Conservation (phyloP, 2,113 vertebrate genomes). For the Hoplias malabaricus region DNA sequence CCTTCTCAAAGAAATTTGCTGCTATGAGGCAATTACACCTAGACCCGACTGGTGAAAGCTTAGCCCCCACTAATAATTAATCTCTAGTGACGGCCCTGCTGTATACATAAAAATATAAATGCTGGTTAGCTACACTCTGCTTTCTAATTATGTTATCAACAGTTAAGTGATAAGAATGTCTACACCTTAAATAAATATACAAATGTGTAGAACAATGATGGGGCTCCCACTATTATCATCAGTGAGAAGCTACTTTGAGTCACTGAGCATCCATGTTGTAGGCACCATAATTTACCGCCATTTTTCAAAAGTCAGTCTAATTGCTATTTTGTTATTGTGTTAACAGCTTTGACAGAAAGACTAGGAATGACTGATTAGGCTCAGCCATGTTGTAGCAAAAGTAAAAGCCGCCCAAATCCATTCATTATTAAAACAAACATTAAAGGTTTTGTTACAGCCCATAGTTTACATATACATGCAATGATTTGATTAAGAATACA, state of each 20-base stretch:
- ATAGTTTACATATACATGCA: slow-evolving; percentile 25
- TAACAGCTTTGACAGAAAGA: slow-evolving; percentile 62
- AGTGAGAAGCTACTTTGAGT: slow-evolving; percentile 29
- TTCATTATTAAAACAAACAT: slow-evolving; percentile 9
- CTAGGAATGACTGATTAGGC: neutral
- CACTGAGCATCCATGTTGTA: slow-evolving; percentile 20
- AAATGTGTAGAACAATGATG: too few species aligned
- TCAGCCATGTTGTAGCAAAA: neutral
- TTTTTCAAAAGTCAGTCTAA: slow-evolving; percentile 70
- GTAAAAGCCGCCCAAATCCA: neutral
- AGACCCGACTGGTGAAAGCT: too few species aligned
- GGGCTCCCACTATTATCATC: slow-evolving; percentile 39
- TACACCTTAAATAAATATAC: too few species aligned
- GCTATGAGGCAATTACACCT: too few species aligned
- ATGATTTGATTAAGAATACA: slow-evolving; percentile 29
- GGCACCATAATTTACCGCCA: slow-evolving; percentile 63
- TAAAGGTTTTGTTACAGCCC: slow-evolving; percentile 42
- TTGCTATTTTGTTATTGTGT: slow-evolving; percentile 68
- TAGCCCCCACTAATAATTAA: too few species aligned
- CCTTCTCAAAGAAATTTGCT: too few species aligned
- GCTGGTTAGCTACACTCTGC: too few species aligned
- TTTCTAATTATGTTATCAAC: too few species aligned
- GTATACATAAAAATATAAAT: too few species aligned
- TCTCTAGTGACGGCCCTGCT: too few species aligned
- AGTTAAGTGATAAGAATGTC: too few species aligned